A percentile compares a stretch with the other conserved stretches of the same genome.
These are phyloP conservation scores for Euwallacea fornicatus DNA, from an alignment of 1,140 invertebrate species.

Conservation along the genomic window DNA sequence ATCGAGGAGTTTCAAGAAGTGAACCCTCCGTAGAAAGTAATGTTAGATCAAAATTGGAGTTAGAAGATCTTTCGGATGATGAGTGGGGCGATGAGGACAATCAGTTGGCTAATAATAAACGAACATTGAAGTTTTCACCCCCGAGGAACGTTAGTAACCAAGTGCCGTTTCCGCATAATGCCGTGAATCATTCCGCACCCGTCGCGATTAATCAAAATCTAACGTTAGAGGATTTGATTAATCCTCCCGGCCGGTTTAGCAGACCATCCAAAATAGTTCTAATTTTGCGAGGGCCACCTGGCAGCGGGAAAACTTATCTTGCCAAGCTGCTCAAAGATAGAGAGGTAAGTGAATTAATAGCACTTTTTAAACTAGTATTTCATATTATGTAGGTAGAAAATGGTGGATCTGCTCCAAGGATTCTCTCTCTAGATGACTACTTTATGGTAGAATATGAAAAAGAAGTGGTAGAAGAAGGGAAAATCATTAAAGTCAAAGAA, in stretches of 20 bases:
- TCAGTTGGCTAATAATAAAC: conserved; percentile 43
- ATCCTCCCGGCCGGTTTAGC: conserved; percentile 69
- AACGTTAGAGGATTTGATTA: conserved; percentile 83
- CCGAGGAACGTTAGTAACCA: background rate
- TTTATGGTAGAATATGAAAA: conserved; percentile 90
- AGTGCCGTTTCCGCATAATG: background rate
- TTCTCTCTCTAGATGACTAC: conserved; percentile 94
- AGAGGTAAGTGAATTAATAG: conserved; percentile 51
- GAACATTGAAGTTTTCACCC: conserved; percentile 7
- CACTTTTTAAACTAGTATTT: background rate
- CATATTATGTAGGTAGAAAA: conserved; percentile 64
- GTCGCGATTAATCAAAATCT: conserved; percentile 24
- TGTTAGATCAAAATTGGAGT: conserved; percentile 23
- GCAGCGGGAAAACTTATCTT: conserved; percentile 86
- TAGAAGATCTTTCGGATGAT: conserved; percentile 49
- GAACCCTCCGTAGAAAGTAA: conserved; percentile 3
- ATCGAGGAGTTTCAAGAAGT: background rate
- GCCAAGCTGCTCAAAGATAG: conserved; percentile 84
- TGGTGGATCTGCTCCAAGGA: conserved; percentile 79
- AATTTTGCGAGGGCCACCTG: conserved; percentile 86
- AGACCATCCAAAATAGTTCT: conserved; percentile 84
- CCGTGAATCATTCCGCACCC: background rate
- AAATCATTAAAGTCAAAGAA: conserved; percentile 67
- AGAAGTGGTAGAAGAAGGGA: conserved; percentile 75
- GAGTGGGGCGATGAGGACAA: conserved; percentile 53